Conservation (phyloP, 2,113 vertebrate genomes). For the Corapipo altera region DNA sequence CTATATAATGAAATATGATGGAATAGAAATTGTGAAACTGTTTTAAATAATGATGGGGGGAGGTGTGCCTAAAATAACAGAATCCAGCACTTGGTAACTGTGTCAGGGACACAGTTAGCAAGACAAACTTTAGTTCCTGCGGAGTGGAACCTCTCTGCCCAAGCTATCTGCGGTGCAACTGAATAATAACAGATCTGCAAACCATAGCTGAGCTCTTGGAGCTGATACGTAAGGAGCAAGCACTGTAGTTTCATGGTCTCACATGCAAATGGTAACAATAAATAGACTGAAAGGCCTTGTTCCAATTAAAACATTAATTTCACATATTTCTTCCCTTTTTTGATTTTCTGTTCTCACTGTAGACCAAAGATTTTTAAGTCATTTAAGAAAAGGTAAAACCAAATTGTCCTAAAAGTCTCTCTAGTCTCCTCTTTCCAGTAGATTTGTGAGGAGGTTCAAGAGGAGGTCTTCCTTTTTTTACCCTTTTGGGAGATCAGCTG, state of each 20-base stretch:
- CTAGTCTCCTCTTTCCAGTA: neutral
- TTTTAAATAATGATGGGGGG: neutral
- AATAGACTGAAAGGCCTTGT: neutral
- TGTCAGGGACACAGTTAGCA: neutral
- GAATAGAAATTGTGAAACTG: neutral
- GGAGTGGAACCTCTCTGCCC: neutral
- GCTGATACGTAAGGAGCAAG: neutral
- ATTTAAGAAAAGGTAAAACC: neutral
- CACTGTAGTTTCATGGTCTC: neutral
- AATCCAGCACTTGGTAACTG: neutral
- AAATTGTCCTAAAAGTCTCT: neutral
- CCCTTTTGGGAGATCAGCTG: neutral
- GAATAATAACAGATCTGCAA: neutral
- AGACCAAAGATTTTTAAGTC: neutral
- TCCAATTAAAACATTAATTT: constrained; percentile 9
- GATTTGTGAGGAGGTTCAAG: neutral
- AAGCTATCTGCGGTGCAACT: neutral
- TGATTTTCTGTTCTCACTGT: neutral
- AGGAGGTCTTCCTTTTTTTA: neutral
- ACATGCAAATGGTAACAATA: neutral
- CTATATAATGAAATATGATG: neutral
- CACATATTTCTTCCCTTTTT: neutral
- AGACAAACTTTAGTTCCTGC: neutral
- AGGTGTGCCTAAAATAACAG: neutral
- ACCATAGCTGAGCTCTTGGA: neutral